A percentile compares a stretch with the other conserved stretches of the same genome.
These are phyloP conservation scores for Coptotermes formosanus DNA, from an alignment of 1,140 invertebrate genomes.

Conservation along the genomic window DNA sequence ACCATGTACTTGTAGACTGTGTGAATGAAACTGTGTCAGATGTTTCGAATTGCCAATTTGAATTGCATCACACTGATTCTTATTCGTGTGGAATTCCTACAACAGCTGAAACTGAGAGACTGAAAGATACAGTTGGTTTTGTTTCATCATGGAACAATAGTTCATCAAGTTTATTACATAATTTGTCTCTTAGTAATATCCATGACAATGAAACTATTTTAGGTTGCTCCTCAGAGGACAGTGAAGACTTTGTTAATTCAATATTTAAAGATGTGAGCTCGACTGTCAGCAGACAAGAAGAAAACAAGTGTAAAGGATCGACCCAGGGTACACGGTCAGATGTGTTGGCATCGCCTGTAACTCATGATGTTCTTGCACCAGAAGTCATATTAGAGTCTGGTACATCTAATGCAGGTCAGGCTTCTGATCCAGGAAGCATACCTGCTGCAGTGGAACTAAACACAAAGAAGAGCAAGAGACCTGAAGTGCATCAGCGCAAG, in stretches of 20 bases:
- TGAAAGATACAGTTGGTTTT: background rate
- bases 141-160: background rate
- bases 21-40: background rate
- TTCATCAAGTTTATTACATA: background rate
- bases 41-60: background rate
- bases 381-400: background rate
- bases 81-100: background rate
- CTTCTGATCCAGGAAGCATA: background rate
- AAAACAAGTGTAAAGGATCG: background rate
- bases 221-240: background rate
- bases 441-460: background rate
- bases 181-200: no score
- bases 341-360: background rate
- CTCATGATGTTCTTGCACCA: background rate
- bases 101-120: background rate
- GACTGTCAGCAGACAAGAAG: background rate
- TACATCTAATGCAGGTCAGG: background rate
- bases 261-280: background rate
- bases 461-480: slow-evolving; percentile 28
- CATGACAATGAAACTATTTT: background rate
- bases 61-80: slow-evolving; percentile 9
- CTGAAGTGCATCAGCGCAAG: slow-evolving; percentile 24
- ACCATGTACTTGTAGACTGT: background rate
- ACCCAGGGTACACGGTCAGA: background rate
- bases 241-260: background rate